Conservation (phyloP, 2,888 invertebrate genomes). For the Ophioninae sp. region DNA sequence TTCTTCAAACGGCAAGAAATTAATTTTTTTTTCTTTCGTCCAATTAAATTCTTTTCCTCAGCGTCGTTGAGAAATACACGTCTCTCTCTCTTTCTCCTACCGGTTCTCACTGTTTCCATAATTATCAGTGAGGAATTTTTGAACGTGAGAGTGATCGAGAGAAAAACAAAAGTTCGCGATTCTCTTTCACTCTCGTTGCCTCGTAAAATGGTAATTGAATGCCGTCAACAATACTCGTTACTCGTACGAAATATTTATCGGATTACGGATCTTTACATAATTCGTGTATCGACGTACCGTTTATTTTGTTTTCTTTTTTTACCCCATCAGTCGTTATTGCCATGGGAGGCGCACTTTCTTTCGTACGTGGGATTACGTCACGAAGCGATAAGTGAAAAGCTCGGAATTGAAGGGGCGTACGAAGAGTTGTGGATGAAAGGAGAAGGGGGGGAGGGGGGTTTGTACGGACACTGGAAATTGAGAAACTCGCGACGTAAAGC, state of each 20-base stretch:
- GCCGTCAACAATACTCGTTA: constrained; percentile 4
- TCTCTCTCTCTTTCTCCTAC: too few relatives aligned
- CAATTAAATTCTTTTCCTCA: too few relatives aligned
- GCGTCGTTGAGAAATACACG: neutral
- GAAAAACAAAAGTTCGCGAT: neutral
- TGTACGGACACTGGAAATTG: constrained; percentile 7
- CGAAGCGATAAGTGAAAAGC: constrained; percentile 6
- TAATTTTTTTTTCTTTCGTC: too few relatives aligned
- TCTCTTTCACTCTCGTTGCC: neutral
- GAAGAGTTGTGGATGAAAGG: too few relatives aligned
- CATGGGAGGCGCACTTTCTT: constrained; percentile 3
- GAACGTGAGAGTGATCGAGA: neutral
- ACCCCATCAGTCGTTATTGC: neutral
- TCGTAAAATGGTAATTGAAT: constrained; percentile 15
- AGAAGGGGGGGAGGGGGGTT: too few relatives aligned
- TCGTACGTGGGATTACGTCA: neutral
- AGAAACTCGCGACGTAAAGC: constrained; percentile 23
- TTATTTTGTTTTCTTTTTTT: constrained; percentile 8
- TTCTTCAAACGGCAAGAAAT: too few relatives aligned
- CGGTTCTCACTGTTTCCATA: constrained; percentile 1
- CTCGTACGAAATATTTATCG: constrained; percentile 2
- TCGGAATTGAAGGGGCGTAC: neutral
- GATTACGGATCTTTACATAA: constrained; percentile 8
- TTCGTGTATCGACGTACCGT: neutral
- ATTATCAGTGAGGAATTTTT: neutral